These are phyloP conservation scores for Hipparchia sbordonii DNA, from an alignment of 2,888 invertebrate species.

Conservation along the genomic window DNA sequence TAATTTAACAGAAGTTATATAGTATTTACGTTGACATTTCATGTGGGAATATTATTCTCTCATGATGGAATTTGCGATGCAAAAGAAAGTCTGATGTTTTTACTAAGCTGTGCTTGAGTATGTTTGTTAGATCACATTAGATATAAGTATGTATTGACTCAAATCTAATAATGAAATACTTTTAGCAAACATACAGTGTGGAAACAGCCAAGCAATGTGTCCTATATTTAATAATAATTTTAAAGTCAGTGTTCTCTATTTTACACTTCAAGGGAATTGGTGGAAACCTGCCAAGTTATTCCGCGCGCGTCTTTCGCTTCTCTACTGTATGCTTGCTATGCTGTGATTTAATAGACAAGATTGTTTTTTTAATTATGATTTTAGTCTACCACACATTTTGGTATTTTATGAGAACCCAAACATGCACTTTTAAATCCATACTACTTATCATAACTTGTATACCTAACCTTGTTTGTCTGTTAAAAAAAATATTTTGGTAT, in stretches of 20 bases:
- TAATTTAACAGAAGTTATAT: slow-evolving; percentile 62
- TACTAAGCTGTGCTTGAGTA: slow-evolving; percentile 62
- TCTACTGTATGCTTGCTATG: neutral
- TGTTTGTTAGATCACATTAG: slow-evolving; percentile 57
- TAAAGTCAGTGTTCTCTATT: neutral
- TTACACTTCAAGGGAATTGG: too few species aligned
- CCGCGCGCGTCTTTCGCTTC: neutral
- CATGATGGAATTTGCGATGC: slow-evolving; percentile 44
- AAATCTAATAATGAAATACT: neutral
- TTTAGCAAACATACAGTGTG: neutral
- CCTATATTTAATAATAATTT: neutral
- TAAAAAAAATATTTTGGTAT: slow-evolving; percentile 67
- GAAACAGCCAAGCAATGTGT: neutral
- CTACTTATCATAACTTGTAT: slow-evolving; percentile 24
- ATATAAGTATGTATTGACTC: slow-evolving; percentile 54
- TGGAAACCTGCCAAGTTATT: too few species aligned
- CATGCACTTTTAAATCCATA: slow-evolving; percentile 20
- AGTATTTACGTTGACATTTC: slow-evolving; percentile 59
- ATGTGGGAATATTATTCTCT: slow-evolving; percentile 46
- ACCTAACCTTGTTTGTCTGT: slow-evolving; percentile 51
- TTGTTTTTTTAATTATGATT: neutral
- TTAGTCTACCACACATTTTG: neutral
- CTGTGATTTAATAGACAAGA: neutral
- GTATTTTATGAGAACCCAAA: neutral
- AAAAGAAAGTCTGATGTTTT: slow-evolving; percentile 74